A percentile compares a stretch with the other conserved stretches of the same genome.
phyloP scores from a whole-genome alignment of 1,140 invertebrate genomes.

The Palaemon carinicauda region DNA sequence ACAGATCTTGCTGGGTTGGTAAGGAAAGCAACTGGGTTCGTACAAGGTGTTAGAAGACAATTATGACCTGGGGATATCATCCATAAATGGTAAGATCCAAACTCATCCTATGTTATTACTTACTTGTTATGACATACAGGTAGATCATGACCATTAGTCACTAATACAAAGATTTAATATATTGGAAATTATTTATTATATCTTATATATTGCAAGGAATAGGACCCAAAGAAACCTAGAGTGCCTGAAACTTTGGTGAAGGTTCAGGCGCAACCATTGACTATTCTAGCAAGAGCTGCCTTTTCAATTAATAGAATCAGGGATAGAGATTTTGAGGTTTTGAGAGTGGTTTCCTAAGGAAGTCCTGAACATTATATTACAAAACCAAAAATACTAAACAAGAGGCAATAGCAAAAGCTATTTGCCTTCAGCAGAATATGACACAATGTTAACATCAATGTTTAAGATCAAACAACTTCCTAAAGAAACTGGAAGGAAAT shows the following conservation, averaged over 20 bases:
- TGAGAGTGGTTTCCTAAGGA: background rate
- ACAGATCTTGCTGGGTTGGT: background rate
- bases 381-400: background rate
- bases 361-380: background rate
- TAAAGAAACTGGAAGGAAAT: background rate
- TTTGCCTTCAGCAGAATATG: constrained; percentile 12
- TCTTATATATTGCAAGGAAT: too few species aligned
- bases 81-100: background rate
- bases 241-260: background rate
- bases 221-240: background rate
- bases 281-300: background rate
- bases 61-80: background rate
- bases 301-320: background rate
- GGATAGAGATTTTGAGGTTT: background rate
- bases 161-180: background rate
- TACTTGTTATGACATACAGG: background rate
- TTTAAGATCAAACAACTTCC: background rate
- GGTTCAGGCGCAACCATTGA: background rate
- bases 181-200: background rate
- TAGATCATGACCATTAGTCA: background rate
- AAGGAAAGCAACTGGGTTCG: background rate
- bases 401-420: constrained; percentile 5
- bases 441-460: background rate
- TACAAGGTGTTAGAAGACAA: background rate
- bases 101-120: background rate